phyloP scores from a whole-genome alignment of 2,888 invertebrate species.

The Leucania comma region DNA sequence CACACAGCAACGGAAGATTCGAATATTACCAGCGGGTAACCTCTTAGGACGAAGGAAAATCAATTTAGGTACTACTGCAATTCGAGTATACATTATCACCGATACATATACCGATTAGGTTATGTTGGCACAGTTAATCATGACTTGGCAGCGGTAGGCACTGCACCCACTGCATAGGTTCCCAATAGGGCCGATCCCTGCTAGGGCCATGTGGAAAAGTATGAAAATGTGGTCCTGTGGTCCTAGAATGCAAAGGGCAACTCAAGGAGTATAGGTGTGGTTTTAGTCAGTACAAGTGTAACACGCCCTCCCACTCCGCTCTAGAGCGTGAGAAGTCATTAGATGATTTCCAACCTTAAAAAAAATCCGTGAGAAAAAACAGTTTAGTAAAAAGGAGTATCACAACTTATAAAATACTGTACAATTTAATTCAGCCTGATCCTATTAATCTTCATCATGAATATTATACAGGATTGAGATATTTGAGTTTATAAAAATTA shows the following conservation, averaged over 20 bases:
- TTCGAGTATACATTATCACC: neutral
- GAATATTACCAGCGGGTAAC: neutral
- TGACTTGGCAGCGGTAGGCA: too few species aligned
- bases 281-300: too few species aligned
- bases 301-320: too few species aligned
- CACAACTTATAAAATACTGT: neutral
- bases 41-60: neutral
- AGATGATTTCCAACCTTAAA: too few species aligned
- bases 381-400: neutral
- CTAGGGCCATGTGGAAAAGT: too few species aligned
- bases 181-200: too few species aligned
- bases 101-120: neutral
- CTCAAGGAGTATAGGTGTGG: too few species aligned
- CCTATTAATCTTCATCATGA: neutral
- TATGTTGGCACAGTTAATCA: neutral
- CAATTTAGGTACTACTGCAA: neutral
- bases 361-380: too few species aligned
- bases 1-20: neutral
- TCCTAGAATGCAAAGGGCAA: too few species aligned
- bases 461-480: conserved; percentile 1
- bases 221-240: too few species aligned
- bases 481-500: neutral
- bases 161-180: too few species aligned
- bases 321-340: too few species aligned
- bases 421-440: neutral